phyloP scores from a whole-genome alignment of 2,797 vertebrate genomes.

The Odontamblyopus lacepedii region DNA sequence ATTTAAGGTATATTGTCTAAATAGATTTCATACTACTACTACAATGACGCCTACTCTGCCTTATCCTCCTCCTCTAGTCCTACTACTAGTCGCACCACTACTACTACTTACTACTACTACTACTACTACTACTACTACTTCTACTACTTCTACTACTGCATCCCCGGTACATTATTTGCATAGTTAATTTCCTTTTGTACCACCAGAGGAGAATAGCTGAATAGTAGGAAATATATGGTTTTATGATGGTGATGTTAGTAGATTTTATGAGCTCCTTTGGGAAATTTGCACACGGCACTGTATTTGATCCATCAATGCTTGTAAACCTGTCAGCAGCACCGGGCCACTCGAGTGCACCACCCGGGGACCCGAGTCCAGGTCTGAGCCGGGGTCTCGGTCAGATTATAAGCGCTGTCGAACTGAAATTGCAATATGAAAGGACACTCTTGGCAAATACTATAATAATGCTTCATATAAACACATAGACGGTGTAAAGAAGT shows the following conservation, averaged over 20 bases:
- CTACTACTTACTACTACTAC: too few relatives aligned
- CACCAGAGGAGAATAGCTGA: background rate
- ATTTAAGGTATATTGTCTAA: too few relatives aligned
- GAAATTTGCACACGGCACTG: background rate
- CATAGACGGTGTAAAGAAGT: too few relatives aligned
- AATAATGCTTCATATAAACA: too few relatives aligned
- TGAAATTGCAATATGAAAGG: too few relatives aligned
- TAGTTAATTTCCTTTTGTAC: background rate
- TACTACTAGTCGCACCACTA: too few relatives aligned
- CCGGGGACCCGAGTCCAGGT: background rate
- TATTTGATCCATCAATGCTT: slow-evolving; percentile 2
- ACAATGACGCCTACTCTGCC: too few relatives aligned
- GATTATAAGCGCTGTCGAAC: too few relatives aligned
- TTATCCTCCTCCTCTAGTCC: too few relatives aligned
- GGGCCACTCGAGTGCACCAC: background rate
- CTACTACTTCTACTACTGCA: background rate
- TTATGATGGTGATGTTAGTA: slow-evolving; percentile 46
- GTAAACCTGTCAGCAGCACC: background rate
- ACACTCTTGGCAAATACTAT: too few relatives aligned
- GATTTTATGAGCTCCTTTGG: slow-evolving; percentile 2
- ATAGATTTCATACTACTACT: too few relatives aligned
- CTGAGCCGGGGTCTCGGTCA: background rate
- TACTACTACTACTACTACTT: too few relatives aligned
- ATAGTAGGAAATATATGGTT: slow-evolving; percentile 33
- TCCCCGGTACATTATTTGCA: background rate